Evolutionary conservation across 2,797 vertebrate genomes (phyloP).

Genomic region (Emydoidea blandingii): DNA sequence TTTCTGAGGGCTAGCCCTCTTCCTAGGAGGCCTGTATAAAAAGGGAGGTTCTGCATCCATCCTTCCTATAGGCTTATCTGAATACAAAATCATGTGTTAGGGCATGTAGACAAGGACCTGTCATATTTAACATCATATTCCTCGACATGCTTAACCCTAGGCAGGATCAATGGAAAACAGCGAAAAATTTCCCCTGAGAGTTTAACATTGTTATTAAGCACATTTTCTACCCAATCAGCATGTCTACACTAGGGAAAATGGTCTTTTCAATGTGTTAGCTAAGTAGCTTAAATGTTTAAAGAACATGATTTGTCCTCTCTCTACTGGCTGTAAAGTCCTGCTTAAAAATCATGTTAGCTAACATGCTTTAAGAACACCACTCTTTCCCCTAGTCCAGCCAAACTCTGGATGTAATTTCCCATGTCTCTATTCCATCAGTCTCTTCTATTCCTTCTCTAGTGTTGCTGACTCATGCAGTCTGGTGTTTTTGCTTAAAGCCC

Average conservation of each 20-base stretch:
- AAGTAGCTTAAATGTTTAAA: constrained; percentile 26
- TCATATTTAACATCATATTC: neutral
- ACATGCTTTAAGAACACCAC: neutral
- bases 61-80: neutral
- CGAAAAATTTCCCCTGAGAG: neutral
- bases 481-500: neutral
- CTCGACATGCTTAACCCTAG: neutral
- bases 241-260: neutral
- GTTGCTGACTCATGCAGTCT: neutral
- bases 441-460: neutral
- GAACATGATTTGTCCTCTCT: neutral
- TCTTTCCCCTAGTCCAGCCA: neutral
- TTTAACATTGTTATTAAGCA: neutral
- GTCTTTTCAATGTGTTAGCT: neutral
- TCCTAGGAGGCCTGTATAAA: neutral
- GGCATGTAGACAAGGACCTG: neutral
- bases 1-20: neutral
- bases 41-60: neutral
- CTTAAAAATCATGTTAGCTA: neutral
- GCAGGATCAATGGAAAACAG: neutral
- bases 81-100: neutral
- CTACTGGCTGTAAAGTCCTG: constrained; percentile 15
- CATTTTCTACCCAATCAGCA: neutral
- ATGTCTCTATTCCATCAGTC: neutral
- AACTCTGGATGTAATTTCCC: neutral